Evolutionary conservation across 2,113 vertebrate species (phyloP), one percentile per base, ranked within the genome.

Genomic region (Synodontis membranacea): DNA sequence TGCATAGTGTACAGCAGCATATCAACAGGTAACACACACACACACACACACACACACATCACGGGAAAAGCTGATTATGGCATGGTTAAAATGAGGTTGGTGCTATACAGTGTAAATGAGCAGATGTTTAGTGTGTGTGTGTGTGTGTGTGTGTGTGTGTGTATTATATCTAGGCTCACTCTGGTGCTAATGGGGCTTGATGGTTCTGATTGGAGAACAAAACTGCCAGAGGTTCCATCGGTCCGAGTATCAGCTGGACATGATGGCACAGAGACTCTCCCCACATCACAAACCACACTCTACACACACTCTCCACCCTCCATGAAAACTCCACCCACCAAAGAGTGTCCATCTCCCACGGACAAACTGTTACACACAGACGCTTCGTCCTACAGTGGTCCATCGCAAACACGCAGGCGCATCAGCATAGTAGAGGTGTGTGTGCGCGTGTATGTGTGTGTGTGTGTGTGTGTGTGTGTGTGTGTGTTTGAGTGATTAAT

Each of bases 11-110:
- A 76, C 74, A 76, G 15, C 74, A 76, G 5, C 46, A 48, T 48
- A 46, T 76, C 74, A 50, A 76, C 46, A 76, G 74, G 74, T 76
- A 76, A 76, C 74, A 50, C 44, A 50, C 28, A 76, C 9, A 76
- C 37, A 70, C 37, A 42, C 9, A 76, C 37, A 70, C 37, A 42
- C 37, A 23, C 68, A 70, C n/a, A 39, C 17, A 2, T 6, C 37
- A 72, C 68, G 10, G 19, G 5, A 75, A 74, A 39, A 4, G 42
- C 10, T n/a, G 0, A 7, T 48, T 48, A 48, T 48, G 12, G 14
- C 6, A 5, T n/a, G 10, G 11, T 46, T 4, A 5, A n/a, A 70
- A 39, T 42, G 19, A 42, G 34, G 64, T 2, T 17, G 14, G 6
- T 66, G 64, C 31, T 34, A 5, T 15, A 66, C 15, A 17, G 34